These are phyloP conservation scores for Paralinhomoeus sp. DNA, from an alignment of 2,888 invertebrate genomes.

Conservation along the genomic window DNA sequence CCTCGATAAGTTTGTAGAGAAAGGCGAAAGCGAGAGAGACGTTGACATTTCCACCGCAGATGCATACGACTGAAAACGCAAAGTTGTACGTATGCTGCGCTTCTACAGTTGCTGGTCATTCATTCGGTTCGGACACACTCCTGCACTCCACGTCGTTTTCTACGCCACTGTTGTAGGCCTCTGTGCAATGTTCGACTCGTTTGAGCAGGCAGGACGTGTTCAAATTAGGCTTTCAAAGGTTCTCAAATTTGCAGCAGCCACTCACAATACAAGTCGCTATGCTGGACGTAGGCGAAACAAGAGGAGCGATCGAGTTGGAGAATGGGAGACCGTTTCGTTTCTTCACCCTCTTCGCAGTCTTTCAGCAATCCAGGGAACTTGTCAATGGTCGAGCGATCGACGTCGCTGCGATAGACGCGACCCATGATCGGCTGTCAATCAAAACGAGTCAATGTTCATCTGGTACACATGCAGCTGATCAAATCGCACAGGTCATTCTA, in stretches of 20 bases:
- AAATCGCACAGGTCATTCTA: no score
- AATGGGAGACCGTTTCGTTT: constrained; percentile 59
- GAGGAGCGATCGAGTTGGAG: constrained; percentile 41
- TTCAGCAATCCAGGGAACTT: constrained; percentile 91
- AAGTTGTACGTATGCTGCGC: no score
- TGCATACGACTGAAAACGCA: constrained; percentile 22
- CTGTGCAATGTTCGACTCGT: no score
- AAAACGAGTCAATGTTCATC: no score
- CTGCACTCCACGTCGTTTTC: no score
- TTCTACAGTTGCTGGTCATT: no score
- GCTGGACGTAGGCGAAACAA: constrained; percentile 91
- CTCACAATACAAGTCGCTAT: constrained; percentile 62
- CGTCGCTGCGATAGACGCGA: constrained; percentile 87
- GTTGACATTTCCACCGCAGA: constrained; percentile 76
- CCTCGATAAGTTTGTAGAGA: constrained; percentile 82
- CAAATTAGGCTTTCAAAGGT: no score
- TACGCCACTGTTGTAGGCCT: no score
- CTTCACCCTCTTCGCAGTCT: constrained; percentile 90
- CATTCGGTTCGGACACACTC: no score
- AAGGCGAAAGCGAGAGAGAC: constrained; percentile 84
- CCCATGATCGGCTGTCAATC: constrained; percentile 62
- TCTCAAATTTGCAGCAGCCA: no score
- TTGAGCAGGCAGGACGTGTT: no score
- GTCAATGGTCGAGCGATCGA: constrained; percentile 80
- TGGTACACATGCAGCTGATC: no score